Conservation (phyloP, 1,140 invertebrate genomes). For the Bradysia coprophila region DNA sequence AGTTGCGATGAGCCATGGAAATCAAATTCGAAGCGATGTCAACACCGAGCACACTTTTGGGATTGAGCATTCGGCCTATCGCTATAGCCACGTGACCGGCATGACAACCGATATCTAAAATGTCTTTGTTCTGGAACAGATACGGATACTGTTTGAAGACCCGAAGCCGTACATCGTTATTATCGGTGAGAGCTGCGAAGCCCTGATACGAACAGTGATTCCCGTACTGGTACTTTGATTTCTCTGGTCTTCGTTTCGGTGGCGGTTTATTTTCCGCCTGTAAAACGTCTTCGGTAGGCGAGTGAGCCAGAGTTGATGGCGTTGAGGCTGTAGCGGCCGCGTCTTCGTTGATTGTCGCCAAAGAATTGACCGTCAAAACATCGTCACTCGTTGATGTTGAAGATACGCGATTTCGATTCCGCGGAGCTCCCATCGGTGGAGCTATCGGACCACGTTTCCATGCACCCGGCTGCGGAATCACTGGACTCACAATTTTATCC, state of each 20-base stretch:
- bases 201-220: constrained; percentile 95
- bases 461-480: constrained; percentile 70
- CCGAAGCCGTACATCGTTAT: constrained; percentile 62
- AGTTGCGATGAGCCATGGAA: constrained; percentile 23
- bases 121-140: constrained; percentile 76
- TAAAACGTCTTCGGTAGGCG: background rate
- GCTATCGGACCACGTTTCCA: constrained; percentile 37
- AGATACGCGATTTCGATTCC: constrained; percentile 11
- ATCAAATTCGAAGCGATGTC: constrained; percentile 90
- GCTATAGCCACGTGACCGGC: constrained; percentile 82
- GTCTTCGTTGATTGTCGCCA: background rate
- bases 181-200: constrained; percentile 67
- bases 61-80: constrained; percentile 67
- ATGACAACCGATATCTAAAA: constrained; percentile 96
- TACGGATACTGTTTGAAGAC: constrained; percentile 59
- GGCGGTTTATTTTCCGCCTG: constrained; percentile 2
- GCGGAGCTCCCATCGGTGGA: constrained; percentile 16
- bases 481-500: constrained; percentile 84
- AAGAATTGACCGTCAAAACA: background rate
- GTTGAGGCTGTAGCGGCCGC: background rate
- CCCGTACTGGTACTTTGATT: constrained; percentile 73
- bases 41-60: constrained; percentile 74
- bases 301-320: background rate
- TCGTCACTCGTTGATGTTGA: background rate
- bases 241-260: constrained; percentile 24